phyloP scores from a whole-genome alignment of 53 echinoderm and acorn worm species.

The Paracentrotus lividus region DNA sequence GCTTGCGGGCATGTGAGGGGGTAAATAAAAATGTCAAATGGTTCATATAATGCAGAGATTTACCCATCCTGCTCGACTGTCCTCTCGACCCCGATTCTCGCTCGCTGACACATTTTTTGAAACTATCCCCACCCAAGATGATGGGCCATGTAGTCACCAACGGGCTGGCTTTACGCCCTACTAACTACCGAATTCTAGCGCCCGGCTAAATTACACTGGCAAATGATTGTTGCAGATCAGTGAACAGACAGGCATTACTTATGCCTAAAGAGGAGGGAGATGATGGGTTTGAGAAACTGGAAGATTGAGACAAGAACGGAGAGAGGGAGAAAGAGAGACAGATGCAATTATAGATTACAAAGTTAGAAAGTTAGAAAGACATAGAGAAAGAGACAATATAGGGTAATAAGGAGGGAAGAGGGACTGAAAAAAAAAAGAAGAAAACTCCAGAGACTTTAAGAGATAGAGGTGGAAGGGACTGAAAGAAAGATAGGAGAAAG shows the following conservation, averaged over 20 bases:
- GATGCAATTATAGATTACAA: too few relatives aligned
- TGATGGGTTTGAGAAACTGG: neutral
- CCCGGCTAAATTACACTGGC: conserved; percentile 18
- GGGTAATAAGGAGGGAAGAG: neutral
- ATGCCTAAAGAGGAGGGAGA: neutral
- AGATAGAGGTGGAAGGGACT: neutral
- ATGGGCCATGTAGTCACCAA: neutral
- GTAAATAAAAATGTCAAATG: conserved; percentile 17
- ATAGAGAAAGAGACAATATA: neutral
- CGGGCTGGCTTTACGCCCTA: neutral
- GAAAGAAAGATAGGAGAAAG: neutral
- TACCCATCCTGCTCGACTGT: neutral
- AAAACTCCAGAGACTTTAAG: neutral
- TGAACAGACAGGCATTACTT: conserved; percentile 23
- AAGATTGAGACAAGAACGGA: neutral
- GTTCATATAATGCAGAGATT: neutral
- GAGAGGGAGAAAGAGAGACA: neutral
- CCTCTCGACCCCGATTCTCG: neutral
- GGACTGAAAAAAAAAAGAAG: neutral
- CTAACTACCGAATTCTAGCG: neutral
- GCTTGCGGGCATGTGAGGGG: neutral
- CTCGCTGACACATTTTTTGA: conserved; percentile 15
- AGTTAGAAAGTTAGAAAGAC: too few relatives aligned
- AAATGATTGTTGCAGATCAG: conserved; percentile 10
- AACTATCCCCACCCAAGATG: neutral